Conservation (phyloP, 2,888 invertebrate species). For the Pandemis cinnamomeana region DNA sequence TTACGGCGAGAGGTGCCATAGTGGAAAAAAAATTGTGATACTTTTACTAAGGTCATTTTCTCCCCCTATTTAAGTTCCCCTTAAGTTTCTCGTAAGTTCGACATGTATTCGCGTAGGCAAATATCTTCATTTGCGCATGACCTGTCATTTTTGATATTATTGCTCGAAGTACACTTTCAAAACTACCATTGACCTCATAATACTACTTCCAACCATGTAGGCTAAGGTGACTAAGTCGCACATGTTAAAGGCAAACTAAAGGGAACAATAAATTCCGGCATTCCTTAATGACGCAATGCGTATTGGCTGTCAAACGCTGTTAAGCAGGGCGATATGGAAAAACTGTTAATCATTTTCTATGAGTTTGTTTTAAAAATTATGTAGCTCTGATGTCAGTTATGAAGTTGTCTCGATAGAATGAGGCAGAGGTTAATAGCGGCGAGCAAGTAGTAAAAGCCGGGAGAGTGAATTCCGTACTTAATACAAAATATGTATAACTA, state of each 20-base stretch:
- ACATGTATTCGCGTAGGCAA: too few species aligned
- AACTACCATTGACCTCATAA: too few species aligned
- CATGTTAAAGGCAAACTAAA: neutral
- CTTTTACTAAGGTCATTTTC: too few species aligned
- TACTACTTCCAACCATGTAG: neutral
- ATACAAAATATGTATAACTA: too few species aligned
- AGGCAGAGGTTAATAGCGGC: neutral
- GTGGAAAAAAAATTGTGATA: too few species aligned
- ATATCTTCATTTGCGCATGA: too few species aligned
- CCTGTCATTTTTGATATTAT: too few species aligned
- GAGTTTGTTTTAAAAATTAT: conserved; percentile 2
- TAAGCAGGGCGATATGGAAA: neutral
- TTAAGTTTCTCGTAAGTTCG: too few species aligned
- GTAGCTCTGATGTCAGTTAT: neutral
- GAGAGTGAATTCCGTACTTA: neutral
- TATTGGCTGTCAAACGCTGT: neutral
- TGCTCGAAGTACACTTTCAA: too few species aligned
- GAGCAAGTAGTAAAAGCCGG: neutral
- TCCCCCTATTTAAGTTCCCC: too few species aligned
- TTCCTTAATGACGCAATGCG: neutral
- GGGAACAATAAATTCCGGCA: neutral
- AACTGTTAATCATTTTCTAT: conserved; percentile 2
- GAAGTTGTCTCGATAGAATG: neutral
- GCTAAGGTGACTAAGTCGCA: neutral
- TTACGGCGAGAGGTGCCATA: too few species aligned